Evolutionary conservation across 2,888 invertebrate genomes (phyloP).

Genomic region (Trimorus sp.): DNA sequence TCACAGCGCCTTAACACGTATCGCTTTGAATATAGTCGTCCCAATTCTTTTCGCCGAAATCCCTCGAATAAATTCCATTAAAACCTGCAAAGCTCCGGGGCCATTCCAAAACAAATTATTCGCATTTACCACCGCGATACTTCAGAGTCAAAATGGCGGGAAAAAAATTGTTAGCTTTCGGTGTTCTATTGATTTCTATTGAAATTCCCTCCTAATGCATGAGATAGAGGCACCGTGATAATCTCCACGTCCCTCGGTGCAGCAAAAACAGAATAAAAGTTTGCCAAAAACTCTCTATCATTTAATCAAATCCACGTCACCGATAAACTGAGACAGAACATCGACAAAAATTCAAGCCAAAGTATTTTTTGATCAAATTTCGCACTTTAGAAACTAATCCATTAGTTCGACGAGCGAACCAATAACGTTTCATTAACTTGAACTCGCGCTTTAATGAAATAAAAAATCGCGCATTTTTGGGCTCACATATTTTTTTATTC

Average conservation of each 20-base stretch:
- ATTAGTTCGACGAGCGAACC: not conserved
- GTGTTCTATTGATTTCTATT: not conserved
- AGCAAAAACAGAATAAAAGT: not conserved
- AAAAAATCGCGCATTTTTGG: not conserved
- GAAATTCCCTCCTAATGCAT: not conserved
- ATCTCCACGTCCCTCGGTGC: not conserved
- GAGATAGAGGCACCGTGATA: not conserved
- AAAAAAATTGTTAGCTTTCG: too few species aligned
- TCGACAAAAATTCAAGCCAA: too few species aligned
- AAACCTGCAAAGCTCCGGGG: conserved; percentile 43
- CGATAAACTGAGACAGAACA: not conserved
- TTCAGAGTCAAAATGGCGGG: not conserved
- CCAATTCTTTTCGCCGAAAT: conserved; percentile 50
- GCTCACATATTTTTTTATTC: not conserved
- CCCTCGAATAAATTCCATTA: conserved; percentile 57
- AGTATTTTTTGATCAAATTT: not conserved
- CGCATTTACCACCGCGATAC: not conserved
- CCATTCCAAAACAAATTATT: conserved; percentile 45
- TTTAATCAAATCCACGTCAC: not conserved
- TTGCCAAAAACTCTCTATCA: not conserved
- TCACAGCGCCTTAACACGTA: conserved; percentile 3
- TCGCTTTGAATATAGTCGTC: conserved; percentile 17
- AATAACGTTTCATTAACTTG: not conserved
- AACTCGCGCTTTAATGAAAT: not conserved
- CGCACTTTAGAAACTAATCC: not conserved